Evolutionary conservation across 1,140 invertebrate genomes (phyloP).

Genomic region (Scaptomyza hsui): DNA sequence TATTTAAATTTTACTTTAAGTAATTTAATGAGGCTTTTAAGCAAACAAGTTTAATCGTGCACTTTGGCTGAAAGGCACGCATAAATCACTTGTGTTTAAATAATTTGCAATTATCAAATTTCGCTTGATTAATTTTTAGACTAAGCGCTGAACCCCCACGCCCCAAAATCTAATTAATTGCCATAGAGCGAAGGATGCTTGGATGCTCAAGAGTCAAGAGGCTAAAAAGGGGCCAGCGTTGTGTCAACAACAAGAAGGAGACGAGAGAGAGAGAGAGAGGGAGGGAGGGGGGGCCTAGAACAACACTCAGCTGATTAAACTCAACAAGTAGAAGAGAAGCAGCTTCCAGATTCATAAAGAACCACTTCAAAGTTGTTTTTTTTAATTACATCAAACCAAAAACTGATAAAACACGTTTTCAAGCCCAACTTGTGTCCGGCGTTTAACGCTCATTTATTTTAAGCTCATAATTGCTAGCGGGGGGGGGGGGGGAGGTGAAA

Average conservation of each 20-base stretch:
- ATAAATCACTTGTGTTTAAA: slow-evolving; percentile 49
- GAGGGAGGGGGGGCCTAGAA: not conserved
- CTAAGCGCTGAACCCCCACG: not conserved
- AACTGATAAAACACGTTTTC: slow-evolving; percentile 41
- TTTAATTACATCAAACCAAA: slow-evolving; percentile 35
- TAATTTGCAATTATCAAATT: slow-evolving; percentile 69
- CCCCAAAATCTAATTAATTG: slow-evolving; percentile 62
- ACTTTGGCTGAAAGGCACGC: slow-evolving; percentile 2
- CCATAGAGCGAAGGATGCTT: not conserved
- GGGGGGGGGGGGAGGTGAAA: not conserved
- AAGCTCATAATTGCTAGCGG: not conserved
- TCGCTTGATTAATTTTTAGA: slow-evolving; percentile 55
- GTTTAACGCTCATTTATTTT: slow-evolving; percentile 32
- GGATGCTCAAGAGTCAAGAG: not conserved
- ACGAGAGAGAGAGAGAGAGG: not conserved
- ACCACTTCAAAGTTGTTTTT: slow-evolving; percentile 33
- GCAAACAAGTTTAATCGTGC: not conserved
- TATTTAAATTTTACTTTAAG: not conserved
- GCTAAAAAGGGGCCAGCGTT: slow-evolving; percentile 7
- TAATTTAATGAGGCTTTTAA: too few relatives aligned
- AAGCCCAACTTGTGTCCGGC: slow-evolving; percentile 4
- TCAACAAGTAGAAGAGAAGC: slow-evolving; percentile 23
- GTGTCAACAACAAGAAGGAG: slow-evolving; percentile 16
- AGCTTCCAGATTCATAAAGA: not conserved
- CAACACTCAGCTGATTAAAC: slow-evolving; percentile 45